Conservation (phyloP, 2,113 vertebrate genomes). For the Sardina pilchardus region DNA sequence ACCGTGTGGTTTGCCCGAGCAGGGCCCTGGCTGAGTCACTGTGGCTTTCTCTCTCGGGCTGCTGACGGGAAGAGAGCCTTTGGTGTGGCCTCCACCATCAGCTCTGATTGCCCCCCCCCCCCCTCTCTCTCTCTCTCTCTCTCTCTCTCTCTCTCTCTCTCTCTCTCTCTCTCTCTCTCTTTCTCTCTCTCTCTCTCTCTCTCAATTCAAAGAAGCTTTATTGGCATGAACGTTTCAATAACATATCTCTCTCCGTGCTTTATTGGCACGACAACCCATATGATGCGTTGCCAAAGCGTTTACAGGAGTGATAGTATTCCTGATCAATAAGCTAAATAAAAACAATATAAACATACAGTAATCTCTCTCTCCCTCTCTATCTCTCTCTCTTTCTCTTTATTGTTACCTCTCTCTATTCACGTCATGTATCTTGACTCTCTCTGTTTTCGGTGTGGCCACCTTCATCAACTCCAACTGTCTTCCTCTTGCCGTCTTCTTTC, state of each 20-base stretch:
- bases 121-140: not conserved
- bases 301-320: no score
- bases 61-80: not conserved
- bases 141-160: not conserved
- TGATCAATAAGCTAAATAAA: no score
- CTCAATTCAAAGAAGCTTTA: no score
- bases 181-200: no score
- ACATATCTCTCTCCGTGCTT: no score
- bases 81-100: slow-evolving; percentile 1
- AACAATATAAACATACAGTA: no score
- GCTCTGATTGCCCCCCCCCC: not conserved
- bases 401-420: not conserved
- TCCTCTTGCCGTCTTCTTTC: no score
- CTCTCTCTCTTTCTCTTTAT: not conserved
- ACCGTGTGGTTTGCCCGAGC: not conserved
- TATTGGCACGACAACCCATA: no score
- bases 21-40: not conserved
- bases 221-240: no score
- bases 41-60: slow-evolving; percentile 11
- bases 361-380: no score
- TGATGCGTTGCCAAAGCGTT: no score
- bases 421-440: no score
- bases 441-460: not conserved
- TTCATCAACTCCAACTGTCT: not conserved
- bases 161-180: not conserved